Conservation (phyloP, 2,888 invertebrate genomes). For the Xestia ashworthii region DNA sequence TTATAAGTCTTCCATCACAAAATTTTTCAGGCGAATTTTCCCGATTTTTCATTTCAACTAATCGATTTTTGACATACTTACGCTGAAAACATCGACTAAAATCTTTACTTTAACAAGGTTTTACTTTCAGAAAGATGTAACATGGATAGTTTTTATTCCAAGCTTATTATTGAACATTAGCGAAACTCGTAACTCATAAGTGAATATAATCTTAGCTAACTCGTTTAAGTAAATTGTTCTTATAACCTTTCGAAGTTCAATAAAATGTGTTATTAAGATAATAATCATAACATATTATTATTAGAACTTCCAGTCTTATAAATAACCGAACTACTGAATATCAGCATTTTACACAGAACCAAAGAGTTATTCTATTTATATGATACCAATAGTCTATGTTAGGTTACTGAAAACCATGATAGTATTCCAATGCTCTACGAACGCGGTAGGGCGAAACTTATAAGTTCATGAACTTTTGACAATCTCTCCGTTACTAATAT, state of each 20-base stretch:
- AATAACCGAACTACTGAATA: too few species aligned
- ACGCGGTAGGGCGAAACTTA: not conserved
- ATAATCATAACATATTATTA: too few species aligned
- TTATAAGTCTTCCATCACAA: not conserved
- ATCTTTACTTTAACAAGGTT: not conserved
- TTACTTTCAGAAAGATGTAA: not conserved
- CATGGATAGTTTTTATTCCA: not conserved
- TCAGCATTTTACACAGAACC: not conserved
- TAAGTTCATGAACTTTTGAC: not conserved
- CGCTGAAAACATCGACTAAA: not conserved
- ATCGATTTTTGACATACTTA: not conserved
- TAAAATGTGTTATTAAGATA: too few species aligned
- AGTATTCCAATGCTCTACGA: not conserved
- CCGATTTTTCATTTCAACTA: not conserved
- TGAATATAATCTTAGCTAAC: too few species aligned
- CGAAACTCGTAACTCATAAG: not conserved
- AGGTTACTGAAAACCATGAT: not conserved
- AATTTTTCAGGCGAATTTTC: not conserved
- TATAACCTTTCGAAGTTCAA: too few species aligned
- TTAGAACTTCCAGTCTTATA: too few species aligned
- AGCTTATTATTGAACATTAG: not conserved
- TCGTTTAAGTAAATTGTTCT: too few species aligned
- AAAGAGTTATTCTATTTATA: too few species aligned
- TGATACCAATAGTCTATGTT: not conserved
- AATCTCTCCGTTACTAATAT: not conserved